Conservation (phyloP, 2,113 vertebrate species). For the Rhodinocichla rosea region DNA sequence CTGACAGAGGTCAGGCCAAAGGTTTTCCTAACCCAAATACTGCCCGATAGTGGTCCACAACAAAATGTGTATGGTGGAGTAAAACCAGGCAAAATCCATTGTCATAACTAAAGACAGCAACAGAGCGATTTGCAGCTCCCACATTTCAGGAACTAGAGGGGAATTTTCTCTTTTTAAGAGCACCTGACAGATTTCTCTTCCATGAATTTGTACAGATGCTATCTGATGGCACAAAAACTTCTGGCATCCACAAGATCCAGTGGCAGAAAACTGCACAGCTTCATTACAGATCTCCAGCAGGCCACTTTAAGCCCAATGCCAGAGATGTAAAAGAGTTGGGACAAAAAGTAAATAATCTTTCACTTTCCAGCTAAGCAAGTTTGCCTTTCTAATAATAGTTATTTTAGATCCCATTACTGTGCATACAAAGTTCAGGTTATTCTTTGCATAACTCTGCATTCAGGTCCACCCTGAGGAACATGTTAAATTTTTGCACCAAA, state of each 20-base stretch:
- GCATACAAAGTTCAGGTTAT: not conserved
- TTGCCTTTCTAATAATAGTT: slow-evolving; percentile 20
- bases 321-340: not conserved
- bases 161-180: not conserved
- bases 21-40: not conserved
- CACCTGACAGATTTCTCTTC: not conserved
- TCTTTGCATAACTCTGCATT: not conserved
- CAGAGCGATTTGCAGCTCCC: not conserved
- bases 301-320: not conserved
- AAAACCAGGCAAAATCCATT: not conserved
- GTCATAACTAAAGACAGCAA: not conserved
- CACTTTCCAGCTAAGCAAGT: not conserved
- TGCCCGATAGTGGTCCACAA: not conserved
- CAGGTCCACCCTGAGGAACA: not conserved
- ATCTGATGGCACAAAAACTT: not conserved
- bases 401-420: slow-evolving; percentile 23
- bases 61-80: not conserved
- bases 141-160: not conserved
- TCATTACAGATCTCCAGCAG: not conserved
- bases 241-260: not conserved
- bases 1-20: slow-evolving; percentile 54
- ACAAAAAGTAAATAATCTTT: slow-evolving; percentile 12
- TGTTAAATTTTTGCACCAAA: not conserved
- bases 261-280: not conserved
- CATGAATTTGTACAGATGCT: not conserved